Evolutionary conservation across 2,797 vertebrate species (phyloP).

Genomic region (Loriculus beryllinus): DNA sequence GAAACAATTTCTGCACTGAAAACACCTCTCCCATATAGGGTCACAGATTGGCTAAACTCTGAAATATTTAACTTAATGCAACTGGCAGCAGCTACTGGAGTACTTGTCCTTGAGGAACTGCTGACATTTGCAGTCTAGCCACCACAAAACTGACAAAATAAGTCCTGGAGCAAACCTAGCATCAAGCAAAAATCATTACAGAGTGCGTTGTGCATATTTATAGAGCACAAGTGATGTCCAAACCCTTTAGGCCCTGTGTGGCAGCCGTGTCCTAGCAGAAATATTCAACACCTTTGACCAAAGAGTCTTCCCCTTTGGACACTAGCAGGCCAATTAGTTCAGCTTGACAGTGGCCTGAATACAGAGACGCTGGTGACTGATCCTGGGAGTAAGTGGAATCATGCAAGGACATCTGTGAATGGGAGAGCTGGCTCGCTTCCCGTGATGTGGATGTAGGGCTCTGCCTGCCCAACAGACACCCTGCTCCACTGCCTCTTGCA

Average conservation of each 20-base stretch:
- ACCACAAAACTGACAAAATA: neutral
- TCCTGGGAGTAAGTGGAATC: neutral
- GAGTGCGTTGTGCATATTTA: neutral
- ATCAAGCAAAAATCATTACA: neutral
- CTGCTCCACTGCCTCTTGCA: neutral
- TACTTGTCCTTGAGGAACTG: slow-evolving; percentile 31
- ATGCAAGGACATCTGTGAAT: neutral
- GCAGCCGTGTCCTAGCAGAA: neutral
- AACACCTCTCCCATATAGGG: neutral
- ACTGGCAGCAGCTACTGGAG: slow-evolving; percentile 14
- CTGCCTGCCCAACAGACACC: neutral
- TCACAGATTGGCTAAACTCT: slow-evolving; percentile 34
- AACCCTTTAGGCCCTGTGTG: neutral
- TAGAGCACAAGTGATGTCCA: neutral
- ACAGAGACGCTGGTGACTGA: accelerated
- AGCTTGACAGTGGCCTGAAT: neutral
- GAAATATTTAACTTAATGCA: slow-evolving; percentile 43
- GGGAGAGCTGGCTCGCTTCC: neutral
- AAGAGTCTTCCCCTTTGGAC: neutral
- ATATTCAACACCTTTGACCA: neutral
- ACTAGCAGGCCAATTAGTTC: neutral
- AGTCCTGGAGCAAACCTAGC: neutral
- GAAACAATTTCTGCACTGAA: slow-evolving; percentile 8
- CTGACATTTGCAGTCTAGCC: slow-evolving; percentile 45
- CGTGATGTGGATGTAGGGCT: neutral